Evolutionary conservation across 2,888 invertebrate genomes (phyloP).

Genomic region (Formica aserva): DNA sequence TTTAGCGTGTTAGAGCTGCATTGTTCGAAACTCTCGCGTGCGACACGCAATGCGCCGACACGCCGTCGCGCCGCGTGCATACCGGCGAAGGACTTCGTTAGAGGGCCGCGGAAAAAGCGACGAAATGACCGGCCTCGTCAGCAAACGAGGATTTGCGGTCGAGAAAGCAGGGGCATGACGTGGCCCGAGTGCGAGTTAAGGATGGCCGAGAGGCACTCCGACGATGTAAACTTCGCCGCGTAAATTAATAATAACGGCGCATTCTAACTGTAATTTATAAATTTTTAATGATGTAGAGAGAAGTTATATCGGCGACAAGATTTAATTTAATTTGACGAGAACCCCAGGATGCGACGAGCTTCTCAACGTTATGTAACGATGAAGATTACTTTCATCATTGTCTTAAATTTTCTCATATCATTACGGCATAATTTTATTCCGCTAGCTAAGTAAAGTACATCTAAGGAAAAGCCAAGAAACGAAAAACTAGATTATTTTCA

Average conservation of each 20-base stretch:
- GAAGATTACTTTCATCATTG: background rate
- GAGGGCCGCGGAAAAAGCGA: constrained; percentile 43
- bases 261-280: background rate
- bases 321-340: background rate
- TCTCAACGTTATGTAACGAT: background rate
- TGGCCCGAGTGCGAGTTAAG: constrained; percentile 24
- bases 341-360: background rate
- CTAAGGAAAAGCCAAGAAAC: background rate
- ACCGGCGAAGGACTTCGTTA: constrained; percentile 54
- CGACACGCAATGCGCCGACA: constrained; percentile 39
- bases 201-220: constrained; percentile 22
- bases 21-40: constrained; percentile 40
- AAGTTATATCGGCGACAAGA: background rate
- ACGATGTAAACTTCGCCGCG: constrained; percentile 32
- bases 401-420: background rate
- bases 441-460: background rate
- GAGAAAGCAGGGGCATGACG: constrained; percentile 61
- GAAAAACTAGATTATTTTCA: background rate
- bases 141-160: constrained; percentile 65
- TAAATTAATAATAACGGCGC: constrained; percentile 38
- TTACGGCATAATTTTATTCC: background rate
- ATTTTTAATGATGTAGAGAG: background rate
- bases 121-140: constrained; percentile 48
- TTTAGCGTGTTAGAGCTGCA: constrained; percentile 16
- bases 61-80: constrained; percentile 10